Base-by-base conservation (phyloP, 2,113 vertebrate genomes). In the Percina caprodes region DNA sequence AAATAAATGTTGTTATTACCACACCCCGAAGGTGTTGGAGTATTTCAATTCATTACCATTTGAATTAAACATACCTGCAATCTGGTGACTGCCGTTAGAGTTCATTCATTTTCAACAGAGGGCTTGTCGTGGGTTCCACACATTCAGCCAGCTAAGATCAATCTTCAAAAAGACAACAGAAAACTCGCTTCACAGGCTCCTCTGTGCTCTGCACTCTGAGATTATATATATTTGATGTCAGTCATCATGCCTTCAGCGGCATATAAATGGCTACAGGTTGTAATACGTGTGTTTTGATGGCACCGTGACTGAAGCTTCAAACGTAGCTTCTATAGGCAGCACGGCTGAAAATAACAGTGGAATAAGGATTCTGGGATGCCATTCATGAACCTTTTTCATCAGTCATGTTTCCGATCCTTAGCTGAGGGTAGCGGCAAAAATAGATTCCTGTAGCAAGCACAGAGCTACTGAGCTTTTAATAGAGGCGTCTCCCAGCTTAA, bases 381-480 rank as follows among this genome's bases (percentile, higher is more conserved):
- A 79, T 69, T 89, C 74, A 82, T 24, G 48, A 58, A n/a, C 18
- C 75, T 86, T 85, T 85, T 89, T 86, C 77, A 77, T 84, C 79
- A 76, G 45, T 54, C 76, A 61, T 85, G 66, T 76, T 60, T 72
- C 60, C 45, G 18, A 60, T 74, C 62, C 77, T 80, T 69, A 77
- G 85, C 85, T 82, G 63, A 69, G 48, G 79, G 77, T 77, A 54
- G 33, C 6, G 48, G 80, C 84, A 81, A 63, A 92, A 86, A 87
- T 84, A 89, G 83, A 84, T 67, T 46, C 45, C 83, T 61, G 83
- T 13, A 45, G 68, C 19, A 49, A 84, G 80, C 51, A 21, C 51
- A 12, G 55, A 77, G 76, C 78, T 88, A n/a, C 48, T 10, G 56
- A 75, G 77, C 81, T 91, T 91, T 81, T 87, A 83, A 89, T 87